phyloP scores from a whole-genome alignment of 2,888 invertebrate species.

The Caenorhabditis sp. region DNA sequence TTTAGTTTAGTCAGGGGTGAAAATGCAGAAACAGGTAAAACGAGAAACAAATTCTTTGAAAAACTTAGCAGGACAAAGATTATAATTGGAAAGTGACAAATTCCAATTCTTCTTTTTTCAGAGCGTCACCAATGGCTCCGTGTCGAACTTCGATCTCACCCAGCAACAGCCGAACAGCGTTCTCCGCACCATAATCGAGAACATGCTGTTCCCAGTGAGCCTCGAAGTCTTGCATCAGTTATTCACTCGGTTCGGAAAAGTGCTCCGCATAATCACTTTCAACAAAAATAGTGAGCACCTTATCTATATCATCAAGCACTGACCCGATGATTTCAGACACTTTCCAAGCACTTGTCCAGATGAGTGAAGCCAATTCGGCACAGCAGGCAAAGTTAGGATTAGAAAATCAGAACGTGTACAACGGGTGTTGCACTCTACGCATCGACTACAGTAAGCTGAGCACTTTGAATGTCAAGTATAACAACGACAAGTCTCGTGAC shows the following conservation, averaged over 20 bases:
- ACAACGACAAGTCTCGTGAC: conserved; percentile 99
- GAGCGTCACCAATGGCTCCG: conserved; percentile 64
- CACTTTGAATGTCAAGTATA: conserved; percentile 98
- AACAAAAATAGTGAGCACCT: conserved; percentile 99
- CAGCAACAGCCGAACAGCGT: conserved; percentile 87
- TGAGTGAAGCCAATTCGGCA: conserved; percentile 96
- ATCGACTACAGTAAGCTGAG: conserved; percentile 92
- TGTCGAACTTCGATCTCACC: conserved; percentile 90
- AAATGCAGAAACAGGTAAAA: neutral
- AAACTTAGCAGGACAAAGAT: too few relatives aligned
- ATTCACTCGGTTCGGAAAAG: conserved; percentile 98
- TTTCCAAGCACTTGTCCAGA: conserved; percentile 99
- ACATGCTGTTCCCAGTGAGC: conserved; percentile 98
- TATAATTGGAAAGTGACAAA: too few relatives aligned
- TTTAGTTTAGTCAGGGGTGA: neutral
- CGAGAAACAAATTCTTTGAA: too few relatives aligned
- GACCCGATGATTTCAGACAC: conserved; percentile 87
- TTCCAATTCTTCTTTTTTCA: conserved; percentile 37
- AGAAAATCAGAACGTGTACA: conserved; percentile 98
- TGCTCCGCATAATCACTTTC: conserved; percentile 99
- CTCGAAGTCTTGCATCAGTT: conserved; percentile 95
- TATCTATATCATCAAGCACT: too few relatives aligned
- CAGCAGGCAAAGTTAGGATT: conserved; percentile 97
- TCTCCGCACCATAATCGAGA: conserved; percentile 97
- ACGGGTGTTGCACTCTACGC: conserved; percentile 94